Evolutionary conservation across 2,888 invertebrate species (phyloP).

Genomic region (Drosophila nigricruria): DNA sequence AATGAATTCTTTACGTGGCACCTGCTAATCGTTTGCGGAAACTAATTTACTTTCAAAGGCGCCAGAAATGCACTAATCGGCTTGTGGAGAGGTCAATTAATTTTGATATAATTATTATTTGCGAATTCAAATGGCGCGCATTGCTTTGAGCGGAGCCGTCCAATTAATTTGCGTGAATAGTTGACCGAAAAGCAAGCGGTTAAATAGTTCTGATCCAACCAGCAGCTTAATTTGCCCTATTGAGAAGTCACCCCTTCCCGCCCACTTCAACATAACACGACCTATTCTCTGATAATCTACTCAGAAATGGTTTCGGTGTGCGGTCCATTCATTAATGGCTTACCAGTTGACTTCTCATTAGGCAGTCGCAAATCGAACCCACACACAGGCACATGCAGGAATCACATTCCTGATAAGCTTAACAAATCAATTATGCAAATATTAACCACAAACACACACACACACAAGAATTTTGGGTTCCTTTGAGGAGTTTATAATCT

Average conservation of each 20-base stretch:
- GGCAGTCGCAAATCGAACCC: not conserved
- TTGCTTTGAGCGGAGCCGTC: not conserved
- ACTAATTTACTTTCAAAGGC: not conserved
- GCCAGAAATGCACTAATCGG: not conserved
- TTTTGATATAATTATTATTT: constrained; percentile 8
- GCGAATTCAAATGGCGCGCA: not conserved
- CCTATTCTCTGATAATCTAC: not conserved
- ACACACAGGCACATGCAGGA: too few relatives aligned
- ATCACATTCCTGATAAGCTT: not conserved
- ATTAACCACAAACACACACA: not conserved
- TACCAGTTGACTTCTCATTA: not conserved
- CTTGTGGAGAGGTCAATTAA: constrained; percentile 2
- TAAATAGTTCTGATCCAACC: not conserved
- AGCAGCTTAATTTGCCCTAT: too few relatives aligned
- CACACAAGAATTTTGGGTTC: not conserved
- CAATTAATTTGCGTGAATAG: constrained; percentile 7
- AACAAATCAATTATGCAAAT: constrained; percentile 19
- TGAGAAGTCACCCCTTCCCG: too few relatives aligned
- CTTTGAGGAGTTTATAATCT: not conserved
- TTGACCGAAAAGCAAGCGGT: not conserved
- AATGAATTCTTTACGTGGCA: not conserved
- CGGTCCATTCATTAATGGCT: not conserved
- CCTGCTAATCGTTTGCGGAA: not conserved
- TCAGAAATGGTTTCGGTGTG: not conserved
- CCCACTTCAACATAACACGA: too few relatives aligned